Evolutionary conservation across 2,888 invertebrate species (phyloP), one percentile per base, ranked within the genome.

Genomic region (Xylocampa areola): DNA sequence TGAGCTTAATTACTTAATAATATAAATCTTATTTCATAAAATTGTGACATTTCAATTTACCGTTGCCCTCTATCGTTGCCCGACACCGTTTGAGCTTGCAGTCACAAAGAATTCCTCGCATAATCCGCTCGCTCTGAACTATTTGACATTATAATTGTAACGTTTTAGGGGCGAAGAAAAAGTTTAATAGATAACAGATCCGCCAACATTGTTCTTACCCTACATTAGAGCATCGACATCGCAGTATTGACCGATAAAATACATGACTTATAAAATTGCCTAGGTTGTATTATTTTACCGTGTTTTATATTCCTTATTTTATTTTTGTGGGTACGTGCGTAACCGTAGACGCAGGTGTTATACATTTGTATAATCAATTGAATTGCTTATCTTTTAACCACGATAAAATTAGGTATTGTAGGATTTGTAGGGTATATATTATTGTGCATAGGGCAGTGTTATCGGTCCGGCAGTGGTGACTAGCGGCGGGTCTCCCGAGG

Each of bases 141-240:
- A 76, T 65, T 65, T 70, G 64, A 76, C 68, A 65, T 63, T 67
- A 48, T 65, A 10, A 36, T 70, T 65, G 62, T 58, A 48, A 57
- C 39, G 29, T 62, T 68, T 55, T 30, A 2, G 41, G 16, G 21
- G 23, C 48, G 51, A 39, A 32, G 47, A 32, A 25, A 13, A 43
- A 37, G 35, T 55, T 60, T 23, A 1, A 1, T 13, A n/a, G n/a
- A n/a, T n/a, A n/a, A n/a, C n/a, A n/a, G n/a, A n/a, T n/a, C n/a
- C n/a, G n/a, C n/a, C n/a, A 23, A 17, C 35, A 41, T 47, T 43
- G 47, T 39, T 41, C 35, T 32, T 32, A 16, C 19, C n/a, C n/a
- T n/a, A n/a, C n/a, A n/a, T n/a, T n/a, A n/a, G n/a, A n/a, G n/a
- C n/a, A n/a, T n/a, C n/a, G n/a, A n/a, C n/a, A n/a, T n/a, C n/a